Evolutionary conservation across 2,888 invertebrate species (phyloP).

Genomic region (Biston stratarius): DNA sequence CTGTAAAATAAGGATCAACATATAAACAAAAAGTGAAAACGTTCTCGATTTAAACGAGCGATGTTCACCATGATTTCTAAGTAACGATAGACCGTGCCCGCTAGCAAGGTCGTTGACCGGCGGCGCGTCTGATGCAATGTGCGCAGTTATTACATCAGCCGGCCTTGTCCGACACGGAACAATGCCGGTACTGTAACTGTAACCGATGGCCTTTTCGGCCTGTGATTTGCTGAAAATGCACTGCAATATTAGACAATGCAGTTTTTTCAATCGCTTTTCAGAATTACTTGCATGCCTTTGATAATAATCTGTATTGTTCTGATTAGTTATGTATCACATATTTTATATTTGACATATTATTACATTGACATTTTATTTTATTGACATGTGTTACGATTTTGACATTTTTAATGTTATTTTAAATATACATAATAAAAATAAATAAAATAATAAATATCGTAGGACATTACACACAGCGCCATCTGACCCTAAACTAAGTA

Average conservation of each 20-base stretch:
- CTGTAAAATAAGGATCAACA: neutral
- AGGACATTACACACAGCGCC: too few species aligned
- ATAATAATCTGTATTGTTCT: too few species aligned
- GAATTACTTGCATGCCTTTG: too few species aligned
- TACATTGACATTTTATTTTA: too few species aligned
- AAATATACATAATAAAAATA: too few species aligned
- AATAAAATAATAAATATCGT: too few species aligned
- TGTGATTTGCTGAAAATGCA: constrained; percentile 16
- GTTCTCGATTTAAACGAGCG: neutral
- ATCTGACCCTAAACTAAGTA: too few species aligned
- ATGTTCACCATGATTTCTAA: constrained; percentile 60
- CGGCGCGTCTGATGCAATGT: constrained; percentile 71
- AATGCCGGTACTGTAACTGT: constrained; percentile 61
- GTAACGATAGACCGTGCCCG: constrained; percentile 60
- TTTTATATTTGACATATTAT: too few species aligned
- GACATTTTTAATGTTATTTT: too few species aligned
- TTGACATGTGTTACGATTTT: too few species aligned
- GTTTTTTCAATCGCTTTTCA: neutral
- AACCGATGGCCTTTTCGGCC: constrained; percentile 49
- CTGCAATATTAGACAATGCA: constrained; percentile 10
- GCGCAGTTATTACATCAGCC: constrained; percentile 77
- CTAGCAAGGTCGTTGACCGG: constrained; percentile 80
- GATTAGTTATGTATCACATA: too few species aligned
- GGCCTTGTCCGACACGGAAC: constrained; percentile 80
- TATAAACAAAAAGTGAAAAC: constrained; percentile 6